A percentile compares a stretch with the other conserved stretches of the same genome.
phyloP scores from a whole-genome alignment of 2,113 vertebrate genomes.

The Cyprinodon brontotheroides region DNA sequence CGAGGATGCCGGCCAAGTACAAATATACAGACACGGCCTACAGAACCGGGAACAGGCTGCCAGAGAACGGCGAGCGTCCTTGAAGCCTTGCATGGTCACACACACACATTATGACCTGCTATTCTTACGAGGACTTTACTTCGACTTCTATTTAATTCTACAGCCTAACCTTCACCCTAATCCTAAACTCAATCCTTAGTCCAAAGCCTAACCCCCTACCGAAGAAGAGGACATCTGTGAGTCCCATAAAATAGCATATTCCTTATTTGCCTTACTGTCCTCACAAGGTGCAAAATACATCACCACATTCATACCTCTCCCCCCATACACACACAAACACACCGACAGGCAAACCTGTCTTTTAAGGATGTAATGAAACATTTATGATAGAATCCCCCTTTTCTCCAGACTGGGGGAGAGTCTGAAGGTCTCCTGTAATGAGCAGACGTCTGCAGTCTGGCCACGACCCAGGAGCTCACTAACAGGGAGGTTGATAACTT shows the following conservation, averaged over 20 bases:
- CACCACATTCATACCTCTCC: not conserved
- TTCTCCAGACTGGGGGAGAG: slow-evolving; percentile 49
- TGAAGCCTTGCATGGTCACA: slow-evolving; percentile 44
- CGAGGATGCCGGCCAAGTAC: slow-evolving; percentile 71
- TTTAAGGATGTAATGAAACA: slow-evolving; percentile 75
- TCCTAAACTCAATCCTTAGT: too few relatives aligned
- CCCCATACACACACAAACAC: not conserved
- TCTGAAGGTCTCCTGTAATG: slow-evolving; percentile 74
- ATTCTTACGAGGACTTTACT: too few relatives aligned
- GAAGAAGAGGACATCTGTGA: too few relatives aligned
- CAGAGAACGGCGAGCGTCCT: slow-evolving; percentile 71
- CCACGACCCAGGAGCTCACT: slow-evolving; percentile 43
- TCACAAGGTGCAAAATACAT: too few relatives aligned
- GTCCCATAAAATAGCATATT: too few relatives aligned
- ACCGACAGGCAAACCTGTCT: slow-evolving; percentile 44
- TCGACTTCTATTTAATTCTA: too few relatives aligned
- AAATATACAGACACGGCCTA: slow-evolving; percentile 62
- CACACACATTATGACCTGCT: not conserved
- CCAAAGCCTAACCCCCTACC: too few relatives aligned
- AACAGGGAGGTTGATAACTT: slow-evolving; percentile 44
- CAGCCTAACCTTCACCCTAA: too few relatives aligned
- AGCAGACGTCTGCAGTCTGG: slow-evolving; percentile 70
- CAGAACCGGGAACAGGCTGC: slow-evolving; percentile 54
- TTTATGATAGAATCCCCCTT: slow-evolving; percentile 66
- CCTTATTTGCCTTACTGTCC: too few relatives aligned